These are phyloP conservation scores for Prunella fulvescens DNA, from an alignment of 2,113 vertebrate species.

Conservation along the genomic window DNA sequence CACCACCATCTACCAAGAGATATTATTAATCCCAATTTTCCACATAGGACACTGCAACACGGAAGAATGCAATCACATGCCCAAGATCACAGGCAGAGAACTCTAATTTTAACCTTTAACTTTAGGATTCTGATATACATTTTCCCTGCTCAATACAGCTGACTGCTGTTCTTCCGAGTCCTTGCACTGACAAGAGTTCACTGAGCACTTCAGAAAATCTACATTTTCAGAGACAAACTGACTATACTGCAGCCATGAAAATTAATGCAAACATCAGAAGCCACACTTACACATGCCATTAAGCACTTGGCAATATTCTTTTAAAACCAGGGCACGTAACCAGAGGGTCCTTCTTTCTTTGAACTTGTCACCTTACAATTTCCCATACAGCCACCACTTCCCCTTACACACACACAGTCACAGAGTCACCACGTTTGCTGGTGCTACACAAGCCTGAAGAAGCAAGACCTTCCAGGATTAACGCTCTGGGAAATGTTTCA, in stretches of 20 bases:
- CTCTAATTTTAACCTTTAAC: background rate
- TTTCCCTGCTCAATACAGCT: background rate
- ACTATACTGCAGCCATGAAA: background rate
- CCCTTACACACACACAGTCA: background rate
- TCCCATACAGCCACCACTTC: background rate
- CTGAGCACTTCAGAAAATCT: background rate
- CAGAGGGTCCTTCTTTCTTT: background rate
- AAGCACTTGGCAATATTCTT: background rate
- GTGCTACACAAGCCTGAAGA: background rate
- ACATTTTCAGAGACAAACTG: background rate
- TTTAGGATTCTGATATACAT: background rate
- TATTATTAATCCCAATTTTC: background rate
- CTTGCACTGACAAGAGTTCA: background rate
- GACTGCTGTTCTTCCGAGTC: background rate
- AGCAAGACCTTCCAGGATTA: background rate
- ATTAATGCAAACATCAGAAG: background rate
- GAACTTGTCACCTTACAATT: background rate
- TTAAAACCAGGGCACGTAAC: background rate
- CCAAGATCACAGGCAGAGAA: background rate
- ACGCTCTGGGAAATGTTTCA: accelerated
- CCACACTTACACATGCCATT: background rate
- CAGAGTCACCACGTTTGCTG: background rate
- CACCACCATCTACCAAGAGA: background rate
- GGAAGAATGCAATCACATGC: background rate
- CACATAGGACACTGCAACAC: background rate